Evolutionary conservation across 2,113 vertebrate species (phyloP), one percentile per base, ranked within the genome.

Genomic region (Todiramphus chloris): DNA sequence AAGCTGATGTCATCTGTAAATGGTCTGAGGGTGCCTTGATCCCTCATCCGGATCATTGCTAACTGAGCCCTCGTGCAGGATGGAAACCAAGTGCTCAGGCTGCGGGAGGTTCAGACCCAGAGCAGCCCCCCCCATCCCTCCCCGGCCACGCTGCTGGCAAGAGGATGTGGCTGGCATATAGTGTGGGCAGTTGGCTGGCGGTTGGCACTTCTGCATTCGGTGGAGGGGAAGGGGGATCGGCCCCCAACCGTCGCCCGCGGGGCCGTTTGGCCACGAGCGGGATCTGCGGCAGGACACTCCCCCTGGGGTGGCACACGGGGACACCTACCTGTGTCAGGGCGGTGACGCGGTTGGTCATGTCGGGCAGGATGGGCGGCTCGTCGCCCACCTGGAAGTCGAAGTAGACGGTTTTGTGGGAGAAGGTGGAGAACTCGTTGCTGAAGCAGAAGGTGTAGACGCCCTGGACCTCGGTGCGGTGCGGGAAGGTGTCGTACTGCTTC

Each of bases 401-500:
- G 96, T 99, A 99, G 88, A 99, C 89, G 0, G 95, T 98, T 97
- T 99, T 99, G 76, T 99, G 98, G 30, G 99, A 98, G 93, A 99
- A 99, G 14, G 99, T 99, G 83, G 99, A 99, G 93, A 99, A 99
- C 95, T 99, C 99, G 0, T 99, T 99, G 97, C 99, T 99, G 91
- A 99, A 99, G 97, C 99, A 99, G 80, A 99, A 98, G 83, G 97
- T 98, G 97, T 99, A 99, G 64, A 98, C 92, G 0, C 99, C 99
- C 66, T 97, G 90, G 96, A 97, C 78, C 7, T 98, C 73, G 0
- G 99, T 97, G 68, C 68, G 98, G 96, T 98, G 98, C 0, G 97
- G 97, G 97, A 99, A 99, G 94, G 98, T 99, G 98, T 99, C 99
- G 0, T 99, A 99, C 85, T 99, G 99, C 95, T 99, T 99, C 97